Evolutionary conservation across 2,888 invertebrate species (phyloP).

Genomic region (Strigamia transsilvanica): DNA sequence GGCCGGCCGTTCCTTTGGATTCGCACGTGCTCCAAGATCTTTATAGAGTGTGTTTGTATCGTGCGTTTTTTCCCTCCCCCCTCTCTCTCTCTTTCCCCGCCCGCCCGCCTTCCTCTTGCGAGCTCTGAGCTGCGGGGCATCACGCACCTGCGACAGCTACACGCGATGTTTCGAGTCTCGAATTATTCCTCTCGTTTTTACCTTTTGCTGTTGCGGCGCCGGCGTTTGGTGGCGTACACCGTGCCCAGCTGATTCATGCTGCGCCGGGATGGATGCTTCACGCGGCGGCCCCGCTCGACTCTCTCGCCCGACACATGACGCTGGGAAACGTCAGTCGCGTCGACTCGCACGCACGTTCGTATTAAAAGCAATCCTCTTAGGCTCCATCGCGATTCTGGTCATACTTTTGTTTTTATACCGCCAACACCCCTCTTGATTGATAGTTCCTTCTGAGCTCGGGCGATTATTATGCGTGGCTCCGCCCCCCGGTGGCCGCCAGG

Average conservation of each 20-base stretch:
- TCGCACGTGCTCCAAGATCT: not conserved
- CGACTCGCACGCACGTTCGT: not conserved
- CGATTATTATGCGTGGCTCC: constrained; percentile 52
- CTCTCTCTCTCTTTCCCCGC: not conserved
- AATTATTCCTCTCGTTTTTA: constrained; percentile 65
- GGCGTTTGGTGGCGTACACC: constrained; percentile 95
- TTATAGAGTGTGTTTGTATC: not conserved
- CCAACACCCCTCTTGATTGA: constrained; percentile 53
- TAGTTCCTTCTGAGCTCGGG: constrained; percentile 44
- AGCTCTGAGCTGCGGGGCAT: constrained; percentile 24
- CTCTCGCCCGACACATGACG: not conserved
- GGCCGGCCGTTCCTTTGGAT: not conserved
- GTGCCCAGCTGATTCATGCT: constrained; percentile 89
- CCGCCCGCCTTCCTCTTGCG: not conserved
- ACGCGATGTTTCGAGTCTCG: constrained; percentile 52
- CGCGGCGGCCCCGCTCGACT: not conserved
- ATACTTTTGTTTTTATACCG: constrained; percentile 55
- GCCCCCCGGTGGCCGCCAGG: constrained; percentile 23
- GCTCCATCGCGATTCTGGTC: constrained; percentile 54
- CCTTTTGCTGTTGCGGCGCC: constrained; percentile 96
- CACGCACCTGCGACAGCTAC: constrained; percentile 19
- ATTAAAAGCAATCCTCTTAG: constrained; percentile 51
- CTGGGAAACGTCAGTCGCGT: not conserved
- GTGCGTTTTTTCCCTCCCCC: not conserved
- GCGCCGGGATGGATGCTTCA: not conserved